Base-by-base conservation (phyloP, 2,113 vertebrate genomes). In the Amazona guildingii region DNA sequence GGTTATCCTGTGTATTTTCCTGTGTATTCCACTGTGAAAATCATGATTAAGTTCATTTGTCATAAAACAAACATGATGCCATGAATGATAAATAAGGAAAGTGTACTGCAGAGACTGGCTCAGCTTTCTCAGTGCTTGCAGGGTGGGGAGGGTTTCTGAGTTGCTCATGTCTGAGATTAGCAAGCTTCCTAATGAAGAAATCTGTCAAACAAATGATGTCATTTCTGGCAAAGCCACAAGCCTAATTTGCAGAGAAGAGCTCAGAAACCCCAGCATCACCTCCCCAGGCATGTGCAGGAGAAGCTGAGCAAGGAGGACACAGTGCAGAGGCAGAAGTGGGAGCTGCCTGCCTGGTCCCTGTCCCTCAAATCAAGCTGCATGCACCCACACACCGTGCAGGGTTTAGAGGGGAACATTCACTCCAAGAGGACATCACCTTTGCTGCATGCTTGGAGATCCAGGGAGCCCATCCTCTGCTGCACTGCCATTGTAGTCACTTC, bases 181-280 rank as follows among this genome's bases (percentile, higher is more conserved):
- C 93, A 79, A 95, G 88, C 63, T 87, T 51, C 86, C 83, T 95
- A 93, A 92, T 90, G 90, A 96, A 91, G 88, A 93, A 96, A 76
- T 90, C 82, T 94, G 88, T 61, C 83, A 82, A 85, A 87, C 44
- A 92, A 94, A 62, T 83, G 62, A 94, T 87, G 74, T 81, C 23
- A 90, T 86, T 94, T 86, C 76, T 94, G 92, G 77, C 82, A 92
- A 82, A 96, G 77, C 69, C 77, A 93, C 25, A 16, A 79, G 77
- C 25, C 52, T 91, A 13, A 84, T 84, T 86, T 41, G 31, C 73
- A 91, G 41, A 41, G 80, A 92, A 90, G 73, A 15, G 43, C 35
- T 31, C 69, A 35, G 64, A 3, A 0, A 92, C 61, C 88, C 62
- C 86, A 92, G 62, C 31, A 3, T 61, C 77, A 54, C 74, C 37